These are phyloP conservation scores for Drosophila sulfurigaster DNA, from an alignment of 1,140 invertebrate genomes.

Conservation along the genomic window DNA sequence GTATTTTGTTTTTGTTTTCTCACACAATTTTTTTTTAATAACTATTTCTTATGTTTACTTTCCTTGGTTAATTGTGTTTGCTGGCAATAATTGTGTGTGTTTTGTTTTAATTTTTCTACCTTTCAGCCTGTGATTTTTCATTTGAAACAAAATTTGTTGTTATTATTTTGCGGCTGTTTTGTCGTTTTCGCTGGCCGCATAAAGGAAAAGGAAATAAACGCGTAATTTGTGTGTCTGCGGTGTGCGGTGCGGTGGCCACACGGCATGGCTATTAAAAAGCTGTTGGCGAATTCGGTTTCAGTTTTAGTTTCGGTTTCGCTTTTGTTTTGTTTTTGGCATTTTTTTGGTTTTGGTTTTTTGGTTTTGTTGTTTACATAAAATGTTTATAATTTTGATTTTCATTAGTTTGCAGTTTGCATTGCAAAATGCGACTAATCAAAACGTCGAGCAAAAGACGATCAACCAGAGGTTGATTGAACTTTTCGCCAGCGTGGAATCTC, in stretches of 20 bases:
- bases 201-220: conserved; percentile 80
- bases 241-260: conserved; percentile 34
- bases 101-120: conserved; percentile 12
- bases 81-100: conserved; percentile 19
- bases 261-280: conserved; percentile 49
- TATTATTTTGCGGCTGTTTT: conserved; percentile 50
- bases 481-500: conserved; percentile 9
- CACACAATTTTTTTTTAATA: too few species aligned
- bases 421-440: conserved; percentile 55
- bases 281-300: conserved; percentile 54
- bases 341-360: conserved; percentile 39
- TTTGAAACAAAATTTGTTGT: conserved; percentile 44
- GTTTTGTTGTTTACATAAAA: conserved; percentile 74
- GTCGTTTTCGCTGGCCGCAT: conserved; percentile 23
- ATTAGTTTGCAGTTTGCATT: conserved; percentile 67
- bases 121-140: conserved; percentile 46
- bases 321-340: conserved; percentile 44
- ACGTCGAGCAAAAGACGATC: conserved; percentile 5
- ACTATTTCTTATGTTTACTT: background rate
- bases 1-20: too few species aligned
- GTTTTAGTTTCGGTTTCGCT: conserved; percentile 22
- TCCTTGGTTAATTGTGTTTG: background rate
- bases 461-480: conserved; percentile 63
- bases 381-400: conserved; percentile 78
- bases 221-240: conserved; percentile 74